Evolutionary conservation across 2,113 vertebrate genomes (phyloP), one percentile per base, ranked within the genome.

Genomic region (Chloropsis cyanopogon): DNA sequence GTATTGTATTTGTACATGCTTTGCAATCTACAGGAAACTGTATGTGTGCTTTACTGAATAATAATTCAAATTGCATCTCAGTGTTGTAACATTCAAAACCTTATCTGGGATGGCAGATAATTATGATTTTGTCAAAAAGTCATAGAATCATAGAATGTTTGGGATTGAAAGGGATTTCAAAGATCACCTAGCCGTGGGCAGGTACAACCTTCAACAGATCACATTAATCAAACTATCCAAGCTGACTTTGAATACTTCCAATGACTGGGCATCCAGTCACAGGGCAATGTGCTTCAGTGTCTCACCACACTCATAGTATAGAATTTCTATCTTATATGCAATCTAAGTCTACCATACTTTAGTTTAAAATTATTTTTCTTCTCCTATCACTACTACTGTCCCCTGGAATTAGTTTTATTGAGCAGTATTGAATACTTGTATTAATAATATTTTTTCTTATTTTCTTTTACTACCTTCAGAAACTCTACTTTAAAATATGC

Each of bases 221-320:
- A 39, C 2, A 3, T 25, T 69, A 14, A 7, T 63, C 28, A 54
- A 81, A 64, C 2, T 33, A 20, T 54, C 10, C 39, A 73, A 26
- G 17, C 10, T 81, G 41, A 10, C 29, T 9, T 23, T 63, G 21
- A 44, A 54, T 9, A 19, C 6, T 49, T 44, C 11, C 57, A 54
- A 0, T 0, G 2, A 50, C 10, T 16, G 42, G 12, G 4, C 16
- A 49, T 41, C n/a, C 20, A 56, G 9, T 70, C 46, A 26, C 53
- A 72, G 44, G 6, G 7, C 11, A 86, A 61, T 8, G 4, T 31
- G 57, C 42, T 88, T 26, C 44, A 26, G 14, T 24, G 35, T 65
- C 31, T 73, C 19, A 65, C 10, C 10, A 47, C 6, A 24, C 6
- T 44, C 41, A 47, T 0, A 44, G 8, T 37, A 65, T 56, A 35